These are phyloP conservation scores for Idaea aversata DNA, from an alignment of 2,888 invertebrate genomes.

Conservation along the genomic window DNA sequence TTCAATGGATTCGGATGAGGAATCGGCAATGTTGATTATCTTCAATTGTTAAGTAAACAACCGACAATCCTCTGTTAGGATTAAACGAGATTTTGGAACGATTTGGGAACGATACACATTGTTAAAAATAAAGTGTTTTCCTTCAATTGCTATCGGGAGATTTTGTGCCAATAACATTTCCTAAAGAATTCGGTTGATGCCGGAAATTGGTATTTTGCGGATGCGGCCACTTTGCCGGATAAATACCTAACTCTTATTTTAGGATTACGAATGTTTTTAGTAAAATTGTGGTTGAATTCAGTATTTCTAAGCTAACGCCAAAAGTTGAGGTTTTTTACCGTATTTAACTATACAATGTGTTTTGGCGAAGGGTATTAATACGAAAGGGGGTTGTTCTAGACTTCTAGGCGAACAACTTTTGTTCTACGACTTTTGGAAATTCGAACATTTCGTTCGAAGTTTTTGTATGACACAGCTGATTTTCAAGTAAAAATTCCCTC, in stretches of 20 bases:
- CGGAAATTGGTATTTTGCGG: constrained; percentile 1
- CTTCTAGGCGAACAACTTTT: no score
- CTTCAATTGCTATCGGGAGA: background rate
- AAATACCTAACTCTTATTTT: background rate
- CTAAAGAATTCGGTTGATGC: background rate
- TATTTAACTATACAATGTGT: no score
- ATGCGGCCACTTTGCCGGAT: background rate
- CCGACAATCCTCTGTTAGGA: background rate
- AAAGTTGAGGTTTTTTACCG: no score
- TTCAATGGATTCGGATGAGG: background rate
- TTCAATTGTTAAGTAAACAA: background rate
- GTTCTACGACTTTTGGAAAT: no score
- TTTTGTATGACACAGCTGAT: no score
- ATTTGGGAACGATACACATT: background rate
- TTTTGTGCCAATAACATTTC: background rate
- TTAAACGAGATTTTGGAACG: background rate
- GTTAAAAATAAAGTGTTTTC: background rate
- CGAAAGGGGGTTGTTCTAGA: no score
- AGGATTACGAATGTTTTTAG: background rate
- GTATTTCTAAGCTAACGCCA: no score
- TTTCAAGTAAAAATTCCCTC: no score
- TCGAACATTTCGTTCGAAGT: no score
- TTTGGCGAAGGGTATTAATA: no score
- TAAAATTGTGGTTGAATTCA: no score
- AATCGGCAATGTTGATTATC: background rate